Evolutionary conservation across 2,797 vertebrate species (phyloP).

Genomic region (Pseudochaenichthys georgianus): DNA sequence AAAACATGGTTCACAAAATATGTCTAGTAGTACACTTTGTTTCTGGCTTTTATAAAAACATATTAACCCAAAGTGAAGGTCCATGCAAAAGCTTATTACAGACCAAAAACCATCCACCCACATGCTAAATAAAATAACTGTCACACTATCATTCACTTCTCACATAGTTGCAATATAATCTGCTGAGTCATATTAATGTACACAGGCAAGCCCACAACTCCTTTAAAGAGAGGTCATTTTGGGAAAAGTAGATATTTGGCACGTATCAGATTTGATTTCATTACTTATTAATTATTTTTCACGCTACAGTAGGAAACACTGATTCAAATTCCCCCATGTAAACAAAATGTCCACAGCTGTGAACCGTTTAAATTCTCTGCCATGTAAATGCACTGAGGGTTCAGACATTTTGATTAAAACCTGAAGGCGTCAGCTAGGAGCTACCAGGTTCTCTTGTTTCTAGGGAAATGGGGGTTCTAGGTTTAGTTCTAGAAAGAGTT

Average conservation of each 20-base stretch:
- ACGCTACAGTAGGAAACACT: conserved; percentile 14
- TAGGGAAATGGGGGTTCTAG: conserved; percentile 8
- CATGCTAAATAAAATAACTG: conserved; percentile 34
- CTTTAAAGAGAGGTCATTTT: conserved; percentile 33
- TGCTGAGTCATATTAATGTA: conserved; percentile 22
- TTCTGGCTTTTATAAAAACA: conserved; percentile 48
- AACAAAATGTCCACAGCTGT: conserved; percentile 13
- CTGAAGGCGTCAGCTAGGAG: neutral
- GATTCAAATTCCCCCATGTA: conserved; percentile 36
- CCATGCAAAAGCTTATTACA: conserved; percentile 54
- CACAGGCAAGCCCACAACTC: conserved; percentile 20
- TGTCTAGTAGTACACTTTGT: conserved; percentile 42
- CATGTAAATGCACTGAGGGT: conserved; percentile 79
- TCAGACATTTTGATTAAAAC: conserved; percentile 21
- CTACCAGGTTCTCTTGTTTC: conserved; percentile 12
- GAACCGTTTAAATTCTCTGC: conserved; percentile 34
- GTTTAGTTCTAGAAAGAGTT: conserved; percentile 7
- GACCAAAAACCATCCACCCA: conserved; percentile 38
- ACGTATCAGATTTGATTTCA: conserved; percentile 7
- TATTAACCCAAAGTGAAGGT: conserved; percentile 45
- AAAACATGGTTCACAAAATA: conserved; percentile 65
- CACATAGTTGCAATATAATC: conserved; percentile 16
- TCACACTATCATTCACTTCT: conserved; percentile 13
- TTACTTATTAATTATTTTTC: neutral
- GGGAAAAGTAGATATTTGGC: conserved; percentile 28